phyloP scores from a whole-genome alignment of 1,140 invertebrate genomes.

The Teleogryllus occipitalis region DNA sequence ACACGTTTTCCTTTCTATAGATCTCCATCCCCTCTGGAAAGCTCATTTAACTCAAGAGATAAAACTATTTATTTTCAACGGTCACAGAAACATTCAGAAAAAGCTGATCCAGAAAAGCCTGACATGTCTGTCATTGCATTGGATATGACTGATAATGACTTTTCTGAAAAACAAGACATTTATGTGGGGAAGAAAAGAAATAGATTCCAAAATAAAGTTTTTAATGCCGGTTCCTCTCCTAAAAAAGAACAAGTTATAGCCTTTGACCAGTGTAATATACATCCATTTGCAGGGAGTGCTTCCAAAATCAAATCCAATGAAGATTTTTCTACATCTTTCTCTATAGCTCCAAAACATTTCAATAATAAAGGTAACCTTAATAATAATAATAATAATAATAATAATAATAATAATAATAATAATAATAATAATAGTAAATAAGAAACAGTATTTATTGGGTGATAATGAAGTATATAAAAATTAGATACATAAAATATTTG shows the following conservation, averaged over 20 bases:
- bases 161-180: not conserved
- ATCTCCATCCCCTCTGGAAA: slow-evolving; percentile 34
- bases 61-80: not conserved
- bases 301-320: not conserved
- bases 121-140: not conserved
- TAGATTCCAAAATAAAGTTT: not conserved
- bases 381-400: not conserved
- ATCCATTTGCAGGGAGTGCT: not conserved
- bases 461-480: not conserved
- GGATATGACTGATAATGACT: not conserved
- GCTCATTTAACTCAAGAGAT: slow-evolving; percentile 13
- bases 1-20: slow-evolving; percentile 19
- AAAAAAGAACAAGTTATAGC: not conserved
- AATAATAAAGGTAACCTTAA: not conserved
- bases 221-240: not conserved
- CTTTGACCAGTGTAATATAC: not conserved
- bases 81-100: not conserved
- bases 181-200: not conserved
- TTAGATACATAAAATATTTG: not conserved
- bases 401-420: not conserved
- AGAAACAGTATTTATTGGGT: not conserved
- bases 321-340: not conserved
- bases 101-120: not conserved
- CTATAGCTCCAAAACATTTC: not conserved
- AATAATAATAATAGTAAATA: not conserved